Conservation (phyloP, 2,113 vertebrate species). For the Tonatia bakeri region DNA sequence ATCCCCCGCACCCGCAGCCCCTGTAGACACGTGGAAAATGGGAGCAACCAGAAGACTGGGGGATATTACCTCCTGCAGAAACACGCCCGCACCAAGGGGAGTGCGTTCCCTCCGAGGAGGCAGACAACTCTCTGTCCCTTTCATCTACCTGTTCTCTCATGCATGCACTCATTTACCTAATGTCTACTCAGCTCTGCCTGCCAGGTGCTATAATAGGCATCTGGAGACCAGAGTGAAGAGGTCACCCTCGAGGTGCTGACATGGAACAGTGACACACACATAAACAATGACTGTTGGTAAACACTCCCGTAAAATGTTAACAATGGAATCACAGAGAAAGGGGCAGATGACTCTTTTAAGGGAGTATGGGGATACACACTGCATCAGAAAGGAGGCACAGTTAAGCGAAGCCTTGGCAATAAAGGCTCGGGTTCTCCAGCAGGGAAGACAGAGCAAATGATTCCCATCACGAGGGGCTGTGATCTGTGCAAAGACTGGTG, state of each 20-base stretch:
- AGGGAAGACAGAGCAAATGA: neutral
- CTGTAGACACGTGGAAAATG: neutral
- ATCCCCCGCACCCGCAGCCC: too few species aligned
- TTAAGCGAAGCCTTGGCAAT: neutral
- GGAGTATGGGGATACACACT: neutral
- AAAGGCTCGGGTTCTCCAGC: neutral
- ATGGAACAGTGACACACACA: neutral
- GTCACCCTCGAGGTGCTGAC: neutral
- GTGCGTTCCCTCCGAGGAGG: neutral
- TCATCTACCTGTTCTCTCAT: neutral
- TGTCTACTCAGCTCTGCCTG: neutral
- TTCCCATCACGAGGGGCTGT: rapidly evolving
- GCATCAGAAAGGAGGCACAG: neutral
- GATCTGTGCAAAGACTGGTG: neutral
- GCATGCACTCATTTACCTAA: neutral
- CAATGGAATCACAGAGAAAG: neutral
- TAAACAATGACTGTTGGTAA: neutral
- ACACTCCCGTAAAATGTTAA: neutral
- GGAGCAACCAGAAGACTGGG: neutral
- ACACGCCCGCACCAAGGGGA: neutral
- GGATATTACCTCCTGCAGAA: neutral
- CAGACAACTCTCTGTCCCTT: neutral
- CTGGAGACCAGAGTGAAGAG: neutral
- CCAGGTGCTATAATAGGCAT: neutral
- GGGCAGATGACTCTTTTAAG: neutral